phyloP scores from a whole-genome alignment of 1,140 invertebrate genomes.

The Calycopis cecrops region DNA sequence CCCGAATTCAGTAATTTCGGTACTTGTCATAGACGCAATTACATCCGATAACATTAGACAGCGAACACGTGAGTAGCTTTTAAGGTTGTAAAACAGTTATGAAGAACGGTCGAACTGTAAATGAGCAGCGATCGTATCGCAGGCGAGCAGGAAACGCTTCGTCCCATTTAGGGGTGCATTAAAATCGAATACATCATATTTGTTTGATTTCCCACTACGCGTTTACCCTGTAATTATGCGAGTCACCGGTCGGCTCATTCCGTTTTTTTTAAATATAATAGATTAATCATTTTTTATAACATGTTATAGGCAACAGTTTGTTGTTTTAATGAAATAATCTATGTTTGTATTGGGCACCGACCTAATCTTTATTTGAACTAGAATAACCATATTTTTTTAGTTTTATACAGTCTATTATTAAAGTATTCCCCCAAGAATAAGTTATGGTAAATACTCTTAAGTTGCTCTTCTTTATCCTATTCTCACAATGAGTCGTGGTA shows the following conservation, averaged over 20 bases:
- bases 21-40: conserved; percentile 4
- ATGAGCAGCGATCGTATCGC: conserved; percentile 67
- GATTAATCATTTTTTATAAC: conserved; percentile 65
- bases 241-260: conserved; percentile 48
- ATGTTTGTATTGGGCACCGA: no score
- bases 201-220: conserved; percentile 74
- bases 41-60: conserved; percentile 56
- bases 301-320: conserved; percentile 7
- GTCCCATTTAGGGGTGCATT: conserved; percentile 73
- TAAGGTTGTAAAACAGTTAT: conserved; percentile 52
- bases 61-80: conserved; percentile 59
- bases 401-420: no score
- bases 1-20: no score
- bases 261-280: conserved; percentile 54
- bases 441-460: no score
- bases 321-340: conserved; percentile 1
- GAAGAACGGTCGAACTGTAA: conserved; percentile 55
- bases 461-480: no score
- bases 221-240: conserved; percentile 73
- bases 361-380: not conserved
- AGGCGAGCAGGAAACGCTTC: conserved; percentile 66
- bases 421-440: no score
- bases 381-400: not conserved
- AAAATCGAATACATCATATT: conserved; percentile 75
- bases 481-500: no score